Conservation (phyloP, 1,140 invertebrate species). For the Colletes gigas region DNA sequence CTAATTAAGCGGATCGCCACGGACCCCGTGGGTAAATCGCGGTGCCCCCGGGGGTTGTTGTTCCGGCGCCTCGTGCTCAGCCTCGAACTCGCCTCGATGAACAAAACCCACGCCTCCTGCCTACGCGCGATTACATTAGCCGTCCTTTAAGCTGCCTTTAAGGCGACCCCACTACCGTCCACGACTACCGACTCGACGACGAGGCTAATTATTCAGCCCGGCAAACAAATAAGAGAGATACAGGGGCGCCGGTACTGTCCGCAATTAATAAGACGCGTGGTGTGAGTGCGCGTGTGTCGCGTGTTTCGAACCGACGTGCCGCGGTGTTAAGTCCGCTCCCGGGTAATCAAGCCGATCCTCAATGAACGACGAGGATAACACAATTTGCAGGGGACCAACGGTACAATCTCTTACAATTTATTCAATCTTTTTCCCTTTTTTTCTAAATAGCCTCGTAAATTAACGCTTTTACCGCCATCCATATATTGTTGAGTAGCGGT, state of each 20-base stretch:
- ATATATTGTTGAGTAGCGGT: too few species aligned
- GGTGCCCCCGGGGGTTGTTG: constrained; percentile 64
- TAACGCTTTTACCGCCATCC: too few species aligned
- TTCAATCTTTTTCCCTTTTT: too few species aligned
- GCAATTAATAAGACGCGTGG: constrained; percentile 17
- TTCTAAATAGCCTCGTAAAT: too few species aligned
- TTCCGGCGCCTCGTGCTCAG: constrained; percentile 49
- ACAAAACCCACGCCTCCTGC: constrained; percentile 53
- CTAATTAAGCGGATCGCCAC: constrained; percentile 72
- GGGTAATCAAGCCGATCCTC: neutral
- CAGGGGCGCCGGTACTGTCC: neutral
- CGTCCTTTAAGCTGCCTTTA: constrained; percentile 39
- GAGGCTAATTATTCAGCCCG: constrained; percentile 34
- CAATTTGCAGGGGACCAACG: neutral
- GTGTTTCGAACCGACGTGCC: neutral
- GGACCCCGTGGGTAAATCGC: constrained; percentile 57
- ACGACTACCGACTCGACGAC: neutral
- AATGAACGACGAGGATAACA: neutral
- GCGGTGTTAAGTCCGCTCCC: neutral
- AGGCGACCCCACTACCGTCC: neutral
- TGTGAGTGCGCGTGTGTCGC: neutral
- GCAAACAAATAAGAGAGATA: constrained; percentile 24
- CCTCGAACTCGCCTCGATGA: constrained; percentile 30
- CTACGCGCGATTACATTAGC: constrained; percentile 55
- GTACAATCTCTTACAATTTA: too few species aligned